phyloP scores from a whole-genome alignment of 1,140 invertebrate genomes.

The Drosophila navojoa region DNA sequence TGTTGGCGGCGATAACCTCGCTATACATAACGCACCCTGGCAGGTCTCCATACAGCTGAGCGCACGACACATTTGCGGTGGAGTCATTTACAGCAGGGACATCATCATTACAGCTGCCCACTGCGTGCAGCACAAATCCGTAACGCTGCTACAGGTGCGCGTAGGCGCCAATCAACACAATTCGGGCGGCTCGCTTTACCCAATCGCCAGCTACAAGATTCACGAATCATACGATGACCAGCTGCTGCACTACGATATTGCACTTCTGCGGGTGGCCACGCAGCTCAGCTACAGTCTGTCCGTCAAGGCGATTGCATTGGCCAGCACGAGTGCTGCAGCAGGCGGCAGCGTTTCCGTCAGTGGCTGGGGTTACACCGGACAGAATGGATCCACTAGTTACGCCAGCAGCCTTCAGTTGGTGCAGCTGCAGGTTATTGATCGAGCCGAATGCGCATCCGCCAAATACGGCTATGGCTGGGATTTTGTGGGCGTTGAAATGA shows the following conservation, averaged over 20 bases:
- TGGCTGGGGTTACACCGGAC: slow-evolving; percentile 62
- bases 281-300: slow-evolving; percentile 45
- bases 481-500: slow-evolving; percentile 74
- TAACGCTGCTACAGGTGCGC: slow-evolving; percentile 60
- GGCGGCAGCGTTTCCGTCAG: slow-evolving; percentile 60
- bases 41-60: slow-evolving; percentile 85
- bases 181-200: slow-evolving; percentile 46
- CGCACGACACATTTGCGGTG: slow-evolving; percentile 86
- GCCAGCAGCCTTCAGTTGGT: slow-evolving; percentile 55
- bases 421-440: slow-evolving; percentile 59
- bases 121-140: slow-evolving; percentile 83
- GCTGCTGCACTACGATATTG: slow-evolving; percentile 84
- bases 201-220: slow-evolving; percentile 37
- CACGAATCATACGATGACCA: slow-evolving; percentile 52
- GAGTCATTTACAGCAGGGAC: slow-evolving; percentile 85
- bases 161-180: slow-evolving; percentile 66
- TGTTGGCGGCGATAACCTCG: slow-evolving; percentile 85
- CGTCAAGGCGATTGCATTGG: slow-evolving; percentile 60
- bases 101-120: slow-evolving; percentile 87
- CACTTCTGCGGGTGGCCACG: slow-evolving; percentile 83
- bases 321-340: slow-evolving; percentile 44
- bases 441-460: slow-evolving; percentile 47
- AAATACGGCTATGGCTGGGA: slow-evolving; percentile 69
- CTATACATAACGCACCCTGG: slow-evolving; percentile 85
- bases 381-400: slow-evolving; percentile 7